Percentiles rank a stretch among this genome's conserved stretches.
Evolutionary conservation across 2,888 invertebrate species (phyloP).

Genomic region (Cantharis rufa): DNA sequence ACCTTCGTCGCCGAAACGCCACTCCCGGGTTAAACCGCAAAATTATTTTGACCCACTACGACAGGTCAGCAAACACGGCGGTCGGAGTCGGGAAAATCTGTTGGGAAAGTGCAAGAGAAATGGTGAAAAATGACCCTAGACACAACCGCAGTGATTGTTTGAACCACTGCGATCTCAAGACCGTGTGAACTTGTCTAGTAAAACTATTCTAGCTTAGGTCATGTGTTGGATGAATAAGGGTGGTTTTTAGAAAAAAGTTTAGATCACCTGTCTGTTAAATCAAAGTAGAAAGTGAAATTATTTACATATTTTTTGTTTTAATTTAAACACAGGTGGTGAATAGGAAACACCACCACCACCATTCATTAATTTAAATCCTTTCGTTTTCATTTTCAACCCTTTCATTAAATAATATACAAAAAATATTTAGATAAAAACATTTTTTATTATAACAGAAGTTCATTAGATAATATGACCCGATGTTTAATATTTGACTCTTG

Average conservation of each 20-base stretch:
- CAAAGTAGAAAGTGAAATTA: conserved; percentile 33
- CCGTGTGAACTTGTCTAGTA: conserved; percentile 37
- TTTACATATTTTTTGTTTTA: conserved; percentile 29
- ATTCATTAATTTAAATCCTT: neutral
- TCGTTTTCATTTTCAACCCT: conserved; percentile 7
- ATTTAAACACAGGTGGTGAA: conserved; percentile 30
- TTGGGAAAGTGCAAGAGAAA: neutral
- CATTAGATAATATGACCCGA: neutral
- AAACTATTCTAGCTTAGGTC: conserved; percentile 31
- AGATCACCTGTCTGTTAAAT: conserved; percentile 26
- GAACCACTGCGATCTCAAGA: conserved; percentile 30
- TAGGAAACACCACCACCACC: neutral
- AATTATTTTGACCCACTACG: neutral
- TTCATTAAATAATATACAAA: neutral
- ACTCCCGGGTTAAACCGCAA: neutral
- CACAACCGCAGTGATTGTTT: conserved; percentile 18
- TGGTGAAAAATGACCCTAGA: conserved; percentile 1
- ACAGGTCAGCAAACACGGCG: neutral
- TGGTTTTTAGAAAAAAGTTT: conserved; percentile 35
- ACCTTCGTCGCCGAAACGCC: neutral
- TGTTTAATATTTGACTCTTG: neutral
- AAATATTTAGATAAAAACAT: neutral
- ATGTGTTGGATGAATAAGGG: conserved; percentile 34
- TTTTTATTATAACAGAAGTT: neutral
- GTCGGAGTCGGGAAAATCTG: neutral